These are phyloP conservation scores for Nesidiocoris tenuis DNA, from an alignment of 2,888 invertebrate genomes.

Conservation along the genomic window DNA sequence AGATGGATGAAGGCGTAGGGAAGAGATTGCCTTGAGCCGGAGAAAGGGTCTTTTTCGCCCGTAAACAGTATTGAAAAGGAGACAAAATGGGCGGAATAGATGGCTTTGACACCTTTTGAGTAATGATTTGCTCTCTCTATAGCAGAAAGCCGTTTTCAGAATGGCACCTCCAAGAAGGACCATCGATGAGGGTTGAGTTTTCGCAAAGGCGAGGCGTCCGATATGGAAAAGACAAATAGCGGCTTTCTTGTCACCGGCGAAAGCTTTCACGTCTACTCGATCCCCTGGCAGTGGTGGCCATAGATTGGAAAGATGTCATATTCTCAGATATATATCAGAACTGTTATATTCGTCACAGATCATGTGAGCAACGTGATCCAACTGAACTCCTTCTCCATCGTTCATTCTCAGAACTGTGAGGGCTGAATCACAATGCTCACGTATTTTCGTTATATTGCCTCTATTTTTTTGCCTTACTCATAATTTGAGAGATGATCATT, in stretches of 20 bases:
- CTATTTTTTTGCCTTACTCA: no score
- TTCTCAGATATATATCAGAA: no score
- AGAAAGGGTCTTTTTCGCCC: constrained; percentile 3
- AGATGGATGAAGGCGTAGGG: neutral
- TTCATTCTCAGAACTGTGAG: no score
- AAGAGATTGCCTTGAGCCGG: neutral
- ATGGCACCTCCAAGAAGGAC: neutral
- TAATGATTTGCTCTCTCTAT: constrained; percentile 16
- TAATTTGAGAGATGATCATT: no score
- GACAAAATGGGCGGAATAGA: constrained; percentile 27
- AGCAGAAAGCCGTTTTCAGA: neutral
- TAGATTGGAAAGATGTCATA: no score
- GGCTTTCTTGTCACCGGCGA: neutral
- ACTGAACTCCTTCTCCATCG: no score
- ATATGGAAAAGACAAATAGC: neutral
- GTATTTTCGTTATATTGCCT: no score
- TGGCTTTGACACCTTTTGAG: constrained; percentile 38
- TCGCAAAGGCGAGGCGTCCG: neutral
- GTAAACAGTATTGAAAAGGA: constrained; percentile 37
- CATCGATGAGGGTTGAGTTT: neutral
- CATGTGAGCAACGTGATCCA: no score
- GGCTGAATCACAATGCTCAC: no score
- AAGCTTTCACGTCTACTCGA: neutral
- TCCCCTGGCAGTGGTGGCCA: no score
- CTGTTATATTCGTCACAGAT: no score